Conservation (phyloP, 2,797 vertebrate species). For the Parotocinclus haroldoi region DNA sequence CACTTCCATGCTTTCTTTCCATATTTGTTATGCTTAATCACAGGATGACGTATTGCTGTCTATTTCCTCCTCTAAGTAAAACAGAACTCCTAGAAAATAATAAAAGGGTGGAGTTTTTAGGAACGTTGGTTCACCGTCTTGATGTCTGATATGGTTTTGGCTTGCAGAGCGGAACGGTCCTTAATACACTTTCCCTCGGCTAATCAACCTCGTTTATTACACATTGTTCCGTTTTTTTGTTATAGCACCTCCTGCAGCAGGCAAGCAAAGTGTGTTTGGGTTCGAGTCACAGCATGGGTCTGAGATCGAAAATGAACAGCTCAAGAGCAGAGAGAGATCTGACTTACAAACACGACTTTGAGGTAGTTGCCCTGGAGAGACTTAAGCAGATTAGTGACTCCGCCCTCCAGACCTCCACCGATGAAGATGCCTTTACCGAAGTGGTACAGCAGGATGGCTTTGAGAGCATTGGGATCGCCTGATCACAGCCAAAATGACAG, state of each 20-base stretch:
- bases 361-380: slow-evolving; percentile 88
- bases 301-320: slow-evolving; percentile 6
- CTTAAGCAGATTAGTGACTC: slow-evolving; percentile 92
- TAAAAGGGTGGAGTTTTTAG: neutral
- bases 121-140: slow-evolving; percentile 8
- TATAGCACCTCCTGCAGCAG: neutral
- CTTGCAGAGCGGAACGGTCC: slow-evolving; percentile 5
- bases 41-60: too few relatives aligned
- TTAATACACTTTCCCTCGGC: neutral
- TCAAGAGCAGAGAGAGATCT: neutral
- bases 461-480: slow-evolving; percentile 86
- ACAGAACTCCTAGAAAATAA: too few relatives aligned
- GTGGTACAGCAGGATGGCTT: slow-evolving; percentile 91
- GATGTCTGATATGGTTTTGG: neutral
- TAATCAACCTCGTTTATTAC: slow-evolving; percentile 10
- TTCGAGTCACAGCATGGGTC: neutral
- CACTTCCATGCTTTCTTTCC: too few relatives aligned
- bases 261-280: neutral
- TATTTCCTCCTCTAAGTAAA: too few relatives aligned
- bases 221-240: neutral
- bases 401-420: slow-evolving; percentile 85
- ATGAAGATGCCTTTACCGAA: slow-evolving; percentile 85
- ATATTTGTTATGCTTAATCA: too few relatives aligned
- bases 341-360: slow-evolving; percentile 82
- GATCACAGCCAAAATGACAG: slow-evolving; percentile 22